Percentiles rank a stretch among this genome's conserved stretches.
Evolutionary conservation across 2,888 invertebrate species (phyloP).

Genomic region (Euproctis similis): DNA sequence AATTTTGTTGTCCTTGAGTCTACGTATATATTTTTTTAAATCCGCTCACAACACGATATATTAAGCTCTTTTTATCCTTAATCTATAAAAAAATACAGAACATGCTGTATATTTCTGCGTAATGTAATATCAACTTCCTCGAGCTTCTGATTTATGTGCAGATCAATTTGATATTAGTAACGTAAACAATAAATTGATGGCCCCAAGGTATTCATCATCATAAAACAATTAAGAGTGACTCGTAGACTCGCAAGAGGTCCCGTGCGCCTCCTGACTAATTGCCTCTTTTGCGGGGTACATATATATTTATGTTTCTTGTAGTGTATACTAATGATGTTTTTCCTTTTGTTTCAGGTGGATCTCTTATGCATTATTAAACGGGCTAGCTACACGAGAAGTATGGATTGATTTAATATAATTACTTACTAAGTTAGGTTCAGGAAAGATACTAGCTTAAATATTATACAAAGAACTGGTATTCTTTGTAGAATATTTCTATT

Average conservation of each 20-base stretch:
- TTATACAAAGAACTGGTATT: too few species aligned
- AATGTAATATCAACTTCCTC: conserved; percentile 4
- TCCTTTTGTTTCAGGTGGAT: conserved; percentile 63
- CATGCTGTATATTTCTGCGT: too few species aligned
- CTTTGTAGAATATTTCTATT: too few species aligned
- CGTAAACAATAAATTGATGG: conserved; percentile 14
- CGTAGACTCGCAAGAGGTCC: conserved; percentile 2
- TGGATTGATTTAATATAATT: too few species aligned
- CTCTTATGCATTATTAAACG: conserved; percentile 41
- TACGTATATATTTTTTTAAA: too few species aligned
- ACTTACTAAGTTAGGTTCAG: too few species aligned
- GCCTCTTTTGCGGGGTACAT: background rate
- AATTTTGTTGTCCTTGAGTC: too few species aligned
- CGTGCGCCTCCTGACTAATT: conserved; percentile 3
- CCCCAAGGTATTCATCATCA: conserved; percentile 13
- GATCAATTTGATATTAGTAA: conserved; percentile 19
- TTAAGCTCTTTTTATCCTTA: background rate
- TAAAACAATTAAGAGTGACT: conserved; percentile 14
- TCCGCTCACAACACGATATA: background rate
- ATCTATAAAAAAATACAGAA: conserved; percentile 3
- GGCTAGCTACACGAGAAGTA: conserved; percentile 45
- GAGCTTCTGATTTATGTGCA: conserved; percentile 10
- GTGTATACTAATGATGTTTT: conserved; percentile 12
- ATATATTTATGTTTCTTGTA: background rate
- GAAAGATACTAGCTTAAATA: too few species aligned